Conservation (phyloP, 1,140 invertebrate genomes). For the Spodoptera frugiperda region DNA sequence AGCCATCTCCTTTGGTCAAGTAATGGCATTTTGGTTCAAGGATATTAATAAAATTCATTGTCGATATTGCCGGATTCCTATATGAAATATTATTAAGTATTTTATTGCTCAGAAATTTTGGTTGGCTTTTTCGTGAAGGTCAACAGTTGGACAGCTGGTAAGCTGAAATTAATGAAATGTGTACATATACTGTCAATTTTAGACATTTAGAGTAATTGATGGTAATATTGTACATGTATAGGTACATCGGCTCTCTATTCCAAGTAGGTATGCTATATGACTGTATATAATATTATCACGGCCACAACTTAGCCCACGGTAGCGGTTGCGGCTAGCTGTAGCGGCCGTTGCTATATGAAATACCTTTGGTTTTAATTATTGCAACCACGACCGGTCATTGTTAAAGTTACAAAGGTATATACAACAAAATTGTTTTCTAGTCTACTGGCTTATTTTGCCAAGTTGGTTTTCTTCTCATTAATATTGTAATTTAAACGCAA, state of each 20-base stretch:
- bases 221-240: not conserved
- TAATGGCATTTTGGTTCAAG: conserved; percentile 27
- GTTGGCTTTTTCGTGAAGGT: conserved; percentile 2
- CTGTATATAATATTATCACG: not conserved
- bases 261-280: not conserved
- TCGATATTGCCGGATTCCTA: conserved; percentile 20
- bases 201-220: too few relatives aligned
- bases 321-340: not conserved
- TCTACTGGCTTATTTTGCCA: too few relatives aligned
- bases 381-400: not conserved
- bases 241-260: not conserved
- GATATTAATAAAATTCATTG: conserved; percentile 32
- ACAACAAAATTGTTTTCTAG: too few relatives aligned
- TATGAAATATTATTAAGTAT: conserved; percentile 34
- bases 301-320: conserved; percentile 3
- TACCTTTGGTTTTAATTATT: conserved; percentile 23
- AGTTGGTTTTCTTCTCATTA: too few relatives aligned
- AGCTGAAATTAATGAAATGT: too few relatives aligned
- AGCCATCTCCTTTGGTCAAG: too few relatives aligned
- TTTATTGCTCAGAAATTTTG: conserved; percentile 18
- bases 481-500: too few relatives aligned
- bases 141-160: not conserved
- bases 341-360: conserved; percentile 8
- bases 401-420: too few relatives aligned
- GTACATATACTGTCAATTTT: too few relatives aligned